Evolutionary conservation across 1,140 invertebrate genomes (phyloP).

Genomic region (Penaeus japonicus): DNA sequence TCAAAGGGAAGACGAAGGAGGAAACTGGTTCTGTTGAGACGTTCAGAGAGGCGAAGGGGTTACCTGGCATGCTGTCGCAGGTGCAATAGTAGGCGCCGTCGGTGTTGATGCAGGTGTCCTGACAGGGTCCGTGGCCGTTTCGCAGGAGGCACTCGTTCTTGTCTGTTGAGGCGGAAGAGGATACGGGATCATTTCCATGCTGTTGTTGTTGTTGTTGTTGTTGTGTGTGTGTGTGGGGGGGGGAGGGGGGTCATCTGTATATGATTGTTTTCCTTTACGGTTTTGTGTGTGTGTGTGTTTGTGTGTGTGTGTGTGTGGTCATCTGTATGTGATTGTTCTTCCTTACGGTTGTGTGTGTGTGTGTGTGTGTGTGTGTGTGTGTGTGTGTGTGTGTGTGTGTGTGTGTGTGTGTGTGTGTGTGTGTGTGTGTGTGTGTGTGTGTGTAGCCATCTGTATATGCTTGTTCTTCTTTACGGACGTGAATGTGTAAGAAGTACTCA

Average conservation of each 20-base stretch:
- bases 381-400: too few relatives aligned
- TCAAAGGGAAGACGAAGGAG: background rate
- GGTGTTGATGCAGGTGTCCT: constrained; percentile 65
- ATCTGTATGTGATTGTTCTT: too few relatives aligned
- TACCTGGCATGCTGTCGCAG: constrained; percentile 57
- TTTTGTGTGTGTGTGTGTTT: too few relatives aligned
- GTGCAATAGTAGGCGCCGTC: constrained; percentile 59
- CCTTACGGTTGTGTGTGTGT: too few relatives aligned
- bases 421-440: background rate
- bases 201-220: too few relatives aligned
- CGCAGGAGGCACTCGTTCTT: constrained; percentile 72
- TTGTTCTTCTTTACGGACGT: too few relatives aligned
- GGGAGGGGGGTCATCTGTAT: background rate
- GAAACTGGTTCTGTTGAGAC: background rate
- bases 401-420: constrained; percentile 15
- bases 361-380: too few relatives aligned
- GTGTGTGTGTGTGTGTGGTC: too few relatives aligned
- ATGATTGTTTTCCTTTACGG: too few relatives aligned
- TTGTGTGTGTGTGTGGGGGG: background rate
- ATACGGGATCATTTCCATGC: too few relatives aligned
- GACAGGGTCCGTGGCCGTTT: constrained; percentile 75
- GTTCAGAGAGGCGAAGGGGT: background rate
- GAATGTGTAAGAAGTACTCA: background rate
- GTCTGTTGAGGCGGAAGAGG: constrained; percentile 63
- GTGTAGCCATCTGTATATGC: background rate